Percentiles rank a stretch among this genome's conserved stretches.
phyloP scores from a whole-genome alignment of 2,113 vertebrate species.

The Rhombomys opimus region DNA sequence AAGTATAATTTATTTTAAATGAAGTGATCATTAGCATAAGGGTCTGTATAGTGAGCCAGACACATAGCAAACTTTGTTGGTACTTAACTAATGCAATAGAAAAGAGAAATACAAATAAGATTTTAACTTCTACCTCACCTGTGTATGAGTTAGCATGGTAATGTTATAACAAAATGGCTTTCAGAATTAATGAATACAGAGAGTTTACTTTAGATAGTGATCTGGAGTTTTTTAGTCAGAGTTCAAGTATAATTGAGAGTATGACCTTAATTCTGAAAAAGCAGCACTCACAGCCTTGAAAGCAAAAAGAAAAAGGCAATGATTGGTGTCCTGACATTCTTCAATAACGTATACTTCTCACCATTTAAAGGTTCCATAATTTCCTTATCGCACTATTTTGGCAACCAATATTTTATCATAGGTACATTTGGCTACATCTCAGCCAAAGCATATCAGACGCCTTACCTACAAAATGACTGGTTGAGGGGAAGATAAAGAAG shows the following conservation, averaged over 20 bases:
- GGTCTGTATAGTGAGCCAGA: neutral
- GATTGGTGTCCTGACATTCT: fast-evolving
- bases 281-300: neutral
- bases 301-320: neutral
- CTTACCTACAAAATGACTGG: neutral
- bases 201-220: neutral
- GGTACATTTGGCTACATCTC: fast-evolving
- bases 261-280: neutral
- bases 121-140: neutral
- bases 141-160: neutral
- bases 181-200: neutral
- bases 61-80: neutral
- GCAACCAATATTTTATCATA: neutral
- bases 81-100: neutral
- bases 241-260: neutral
- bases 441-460: neutral
- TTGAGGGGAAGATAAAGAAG: neutral
- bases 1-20: conserved; percentile 73
- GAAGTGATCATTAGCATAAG: conserved; percentile 52
- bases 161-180: neutral
- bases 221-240: neutral
- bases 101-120: neutral
- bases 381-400: too few species aligned
- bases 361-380: neutral
- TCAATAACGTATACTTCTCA: neutral